Percentiles rank a stretch among this genome's conserved stretches.
phyloP scores from a whole-genome alignment of 2,113 vertebrate genomes.

The Gulo gulo region DNA sequence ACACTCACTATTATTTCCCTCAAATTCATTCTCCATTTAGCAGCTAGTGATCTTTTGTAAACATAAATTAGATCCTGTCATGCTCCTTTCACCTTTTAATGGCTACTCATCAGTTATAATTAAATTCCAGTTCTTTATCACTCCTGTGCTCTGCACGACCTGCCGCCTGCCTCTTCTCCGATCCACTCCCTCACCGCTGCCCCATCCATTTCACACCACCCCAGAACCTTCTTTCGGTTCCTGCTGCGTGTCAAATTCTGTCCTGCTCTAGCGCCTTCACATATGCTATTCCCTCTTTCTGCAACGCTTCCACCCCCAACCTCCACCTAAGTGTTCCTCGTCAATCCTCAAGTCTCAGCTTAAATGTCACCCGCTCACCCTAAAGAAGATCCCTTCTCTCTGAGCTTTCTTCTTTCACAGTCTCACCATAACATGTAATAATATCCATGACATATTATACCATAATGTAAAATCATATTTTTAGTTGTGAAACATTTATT shows the following conservation, averaged over 20 bases:
- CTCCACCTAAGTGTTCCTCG: not conserved
- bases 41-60: slow-evolving; percentile 39
- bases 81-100: slow-evolving; percentile 50
- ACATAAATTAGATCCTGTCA: slow-evolving; percentile 43
- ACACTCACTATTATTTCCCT: not conserved
- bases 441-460: not conserved
- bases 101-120: slow-evolving; percentile 48
- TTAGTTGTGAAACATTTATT: slow-evolving; percentile 1
- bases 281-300: not conserved
- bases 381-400: slow-evolving; percentile 9
- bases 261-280: not conserved
- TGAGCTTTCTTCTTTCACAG: not conserved
- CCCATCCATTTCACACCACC: not conserved
- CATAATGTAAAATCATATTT: not conserved
- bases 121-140: slow-evolving; percentile 33
- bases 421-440: not conserved
- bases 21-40: slow-evolving; percentile 40
- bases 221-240: not conserved
- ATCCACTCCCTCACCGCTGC: not conserved
- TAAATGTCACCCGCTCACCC: not conserved
- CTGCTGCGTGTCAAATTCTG: not conserved
- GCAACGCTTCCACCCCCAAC: not conserved
- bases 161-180: not conserved
- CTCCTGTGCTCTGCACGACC: not conserved
- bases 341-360: not conserved